Evolutionary conservation across 2,113 vertebrate genomes (phyloP).

Genomic region (Chlorodrepanis virens): DNA sequence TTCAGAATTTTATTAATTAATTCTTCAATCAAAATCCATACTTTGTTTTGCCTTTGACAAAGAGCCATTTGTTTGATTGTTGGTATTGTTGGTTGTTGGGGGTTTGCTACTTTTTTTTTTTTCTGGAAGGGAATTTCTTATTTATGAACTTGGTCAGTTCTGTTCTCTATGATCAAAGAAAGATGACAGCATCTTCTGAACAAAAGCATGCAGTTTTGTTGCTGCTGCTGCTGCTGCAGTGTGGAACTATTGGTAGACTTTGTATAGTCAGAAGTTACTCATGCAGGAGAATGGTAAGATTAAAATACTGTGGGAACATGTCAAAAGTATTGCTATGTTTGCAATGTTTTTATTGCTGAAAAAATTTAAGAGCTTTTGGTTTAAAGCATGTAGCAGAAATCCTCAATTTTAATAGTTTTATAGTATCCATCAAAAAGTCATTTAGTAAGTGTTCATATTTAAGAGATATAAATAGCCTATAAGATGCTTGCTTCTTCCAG

Average conservation of each 20-base stretch:
- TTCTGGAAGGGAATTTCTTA: neutral
- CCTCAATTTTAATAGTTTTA: neutral
- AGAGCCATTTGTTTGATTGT: neutral
- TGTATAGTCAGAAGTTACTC: neutral
- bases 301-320: neutral
- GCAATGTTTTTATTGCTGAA: neutral
- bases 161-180: neutral
- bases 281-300: neutral
- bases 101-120: fast-evolving
- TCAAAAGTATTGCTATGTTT: neutral
- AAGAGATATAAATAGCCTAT: neutral
- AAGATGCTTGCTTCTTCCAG: neutral
- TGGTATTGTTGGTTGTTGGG: neutral
- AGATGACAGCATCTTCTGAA: neutral
- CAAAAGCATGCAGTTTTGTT: neutral
- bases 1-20: neutral
- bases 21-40: neutral
- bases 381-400: neutral
- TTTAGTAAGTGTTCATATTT: neutral
- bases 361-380: neutral
- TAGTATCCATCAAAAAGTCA: neutral
- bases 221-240: neutral
- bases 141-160: neutral
- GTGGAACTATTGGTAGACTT: neutral
- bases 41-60: neutral